Percentiles rank a stretch among this genome's conserved stretches.
These are phyloP conservation scores for Netelia inedita DNA, from an alignment of 2,888 invertebrate species.

Conservation along the genomic window DNA sequence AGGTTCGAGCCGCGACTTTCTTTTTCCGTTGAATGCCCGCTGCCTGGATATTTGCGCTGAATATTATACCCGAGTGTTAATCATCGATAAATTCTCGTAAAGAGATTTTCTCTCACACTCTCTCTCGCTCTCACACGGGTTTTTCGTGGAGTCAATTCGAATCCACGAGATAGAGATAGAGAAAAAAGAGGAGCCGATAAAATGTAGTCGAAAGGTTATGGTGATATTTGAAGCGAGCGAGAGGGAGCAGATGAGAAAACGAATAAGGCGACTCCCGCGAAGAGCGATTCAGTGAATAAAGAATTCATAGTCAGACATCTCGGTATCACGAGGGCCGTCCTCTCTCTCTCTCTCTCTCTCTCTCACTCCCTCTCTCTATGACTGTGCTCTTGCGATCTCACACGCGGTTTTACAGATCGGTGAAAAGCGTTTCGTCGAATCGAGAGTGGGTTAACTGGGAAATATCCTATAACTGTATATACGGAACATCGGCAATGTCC, in stretches of 20 bases:
- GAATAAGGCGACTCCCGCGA: slow-evolving; percentile 22
- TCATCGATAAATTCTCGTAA: slow-evolving; percentile 45
- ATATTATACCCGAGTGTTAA: slow-evolving; percentile 32
- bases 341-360: neutral
- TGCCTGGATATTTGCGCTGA: slow-evolving; percentile 37
- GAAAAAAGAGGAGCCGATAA: neutral
- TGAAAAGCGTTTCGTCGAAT: slow-evolving; percentile 35
- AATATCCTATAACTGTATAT: slow-evolving; percentile 22
- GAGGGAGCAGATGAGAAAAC: neutral
- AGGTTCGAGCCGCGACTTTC: slow-evolving; percentile 20
- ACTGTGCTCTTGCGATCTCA: slow-evolving; percentile 6
- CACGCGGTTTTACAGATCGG: slow-evolving; percentile 6
- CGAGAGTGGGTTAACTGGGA: neutral
- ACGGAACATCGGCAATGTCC: slow-evolving; percentile 27
- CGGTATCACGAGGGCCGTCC: slow-evolving; percentile 6
- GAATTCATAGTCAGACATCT: slow-evolving; percentile 52
- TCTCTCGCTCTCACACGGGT: neutral
- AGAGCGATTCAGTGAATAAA: slow-evolving; percentile 36
- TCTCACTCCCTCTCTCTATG: neutral
- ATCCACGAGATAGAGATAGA: neutral
- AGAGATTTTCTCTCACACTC: neutral
- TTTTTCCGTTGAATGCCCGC: slow-evolving; percentile 13
- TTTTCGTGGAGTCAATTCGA: slow-evolving; percentile 28
- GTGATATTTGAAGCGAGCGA: neutral
- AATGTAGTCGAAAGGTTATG: slow-evolving; percentile 8